Evolutionary conservation across 2,888 invertebrate species (phyloP), one percentile per base, ranked within the genome.

Genomic region (Pilophorus perplexus): DNA sequence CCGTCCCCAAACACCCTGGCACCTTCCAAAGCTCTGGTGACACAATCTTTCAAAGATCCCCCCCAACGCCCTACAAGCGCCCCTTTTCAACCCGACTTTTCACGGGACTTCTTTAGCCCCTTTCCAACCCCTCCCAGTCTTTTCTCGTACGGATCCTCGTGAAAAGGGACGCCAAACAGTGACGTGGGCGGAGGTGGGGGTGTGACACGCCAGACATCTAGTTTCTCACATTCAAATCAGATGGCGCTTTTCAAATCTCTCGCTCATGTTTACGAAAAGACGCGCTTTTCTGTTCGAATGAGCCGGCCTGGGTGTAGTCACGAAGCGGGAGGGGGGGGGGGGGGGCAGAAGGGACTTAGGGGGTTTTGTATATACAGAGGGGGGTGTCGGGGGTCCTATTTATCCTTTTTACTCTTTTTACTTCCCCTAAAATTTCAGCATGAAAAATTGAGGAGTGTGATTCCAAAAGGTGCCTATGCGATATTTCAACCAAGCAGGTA

Each of bases 211-310:
- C 52, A 65, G 65, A 54, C 65, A 42, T 65, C 42, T 40, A 54
- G 54, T 59, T 64, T 80, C 67, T 67, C 70, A 71, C 70, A 69
- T 66, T 70, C 70, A 70, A 70, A 70, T 70, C 68, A 68, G 68
- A 55, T 14, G 64, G 64, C 59, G 64, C 62, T 67, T 66, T 70
- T 68, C 67, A 68, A 64, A 65, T 64, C 28, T 27, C 52, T 65
- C 65, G 55, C 65, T 65, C 65, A 44, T 55, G 65, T 65, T 65
- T 65, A 55, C 55, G 25, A 44, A 55, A 64, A 55, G 54, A 27
- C 40, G 62, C 3, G 28, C 38, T 33, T 48, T 60, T 60, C 46
- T 44, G 44, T 60, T 55, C 55, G 23, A 38, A 22, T 18, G 38
- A 55, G 55, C 14, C 37, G n/a, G n/a, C n/a, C n/a, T n/a, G n/a